These are phyloP conservation scores for Tenthredo scrophulariae DNA, from an alignment of 2,888 invertebrate species.

Conservation along the genomic window DNA sequence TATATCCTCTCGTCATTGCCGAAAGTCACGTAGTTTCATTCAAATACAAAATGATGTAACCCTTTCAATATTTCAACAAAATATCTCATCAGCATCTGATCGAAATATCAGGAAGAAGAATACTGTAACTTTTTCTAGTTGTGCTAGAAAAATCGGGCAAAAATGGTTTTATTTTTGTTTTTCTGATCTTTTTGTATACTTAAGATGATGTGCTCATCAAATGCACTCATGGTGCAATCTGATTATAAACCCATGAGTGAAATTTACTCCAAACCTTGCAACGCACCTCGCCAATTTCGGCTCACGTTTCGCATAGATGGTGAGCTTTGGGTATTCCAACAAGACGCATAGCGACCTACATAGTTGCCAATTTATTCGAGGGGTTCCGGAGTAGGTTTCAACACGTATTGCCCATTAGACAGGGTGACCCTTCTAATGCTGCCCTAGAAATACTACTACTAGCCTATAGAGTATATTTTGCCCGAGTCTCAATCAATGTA, in stretches of 20 bases:
- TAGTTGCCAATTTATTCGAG: constrained; percentile 52
- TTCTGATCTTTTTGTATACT: not conserved
- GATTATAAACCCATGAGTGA: not conserved
- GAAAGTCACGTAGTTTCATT: not conserved
- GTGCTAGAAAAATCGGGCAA: not conserved
- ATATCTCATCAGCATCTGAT: too few relatives aligned
- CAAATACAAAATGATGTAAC: not conserved
- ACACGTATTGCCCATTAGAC: constrained; percentile 53
- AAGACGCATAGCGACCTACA: constrained; percentile 22
- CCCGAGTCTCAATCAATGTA: constrained; percentile 38
- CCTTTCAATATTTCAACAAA: not conserved
- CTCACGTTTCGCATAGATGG: constrained; percentile 9
- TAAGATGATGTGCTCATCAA: not conserved
- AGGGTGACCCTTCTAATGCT: constrained; percentile 49
- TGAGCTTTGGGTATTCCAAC: constrained; percentile 1
- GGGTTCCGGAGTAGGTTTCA: constrained; percentile 44
- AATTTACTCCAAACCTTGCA: not conserved
- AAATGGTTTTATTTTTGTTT: not conserved
- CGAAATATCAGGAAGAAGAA: not conserved
- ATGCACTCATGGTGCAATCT: not conserved
- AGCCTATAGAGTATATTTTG: constrained; percentile 33
- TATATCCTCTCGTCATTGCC: not conserved
- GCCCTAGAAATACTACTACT: constrained; percentile 41
- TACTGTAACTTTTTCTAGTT: not conserved
- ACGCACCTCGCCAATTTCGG: constrained; percentile 12